Evolutionary conservation across 2,797 vertebrate genomes (phyloP).

Genomic region (Thamnophis elegans): DNA sequence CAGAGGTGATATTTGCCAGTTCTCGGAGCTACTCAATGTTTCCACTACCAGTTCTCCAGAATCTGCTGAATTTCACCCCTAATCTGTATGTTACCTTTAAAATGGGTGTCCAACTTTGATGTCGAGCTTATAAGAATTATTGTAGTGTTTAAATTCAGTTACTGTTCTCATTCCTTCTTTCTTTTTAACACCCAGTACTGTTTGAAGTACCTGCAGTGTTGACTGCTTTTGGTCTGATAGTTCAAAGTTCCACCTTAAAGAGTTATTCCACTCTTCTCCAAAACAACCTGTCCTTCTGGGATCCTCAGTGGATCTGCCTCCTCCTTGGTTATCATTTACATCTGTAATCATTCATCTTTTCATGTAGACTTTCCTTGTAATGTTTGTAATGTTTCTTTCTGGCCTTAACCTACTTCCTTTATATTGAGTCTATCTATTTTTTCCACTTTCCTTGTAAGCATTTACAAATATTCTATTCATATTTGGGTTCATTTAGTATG

Average conservation of each 20-base stretch:
- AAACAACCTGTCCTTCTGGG: background rate
- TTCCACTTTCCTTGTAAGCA: background rate
- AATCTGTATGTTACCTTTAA: background rate
- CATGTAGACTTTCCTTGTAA: background rate
- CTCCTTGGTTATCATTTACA: background rate
- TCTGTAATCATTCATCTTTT: background rate
- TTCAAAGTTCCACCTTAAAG: background rate
- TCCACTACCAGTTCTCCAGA: no score
- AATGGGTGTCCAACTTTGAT: background rate
- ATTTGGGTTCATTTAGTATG: background rate
- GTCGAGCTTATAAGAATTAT: background rate
- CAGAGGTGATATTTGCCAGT: no score
- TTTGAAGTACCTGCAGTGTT: background rate
- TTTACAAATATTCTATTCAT: background rate
- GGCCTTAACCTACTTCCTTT: background rate
- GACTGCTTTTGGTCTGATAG: background rate
- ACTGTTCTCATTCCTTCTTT: background rate
- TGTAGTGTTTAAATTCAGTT: background rate
- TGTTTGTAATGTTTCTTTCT: background rate
- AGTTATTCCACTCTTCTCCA: background rate
- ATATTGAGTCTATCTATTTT: background rate
- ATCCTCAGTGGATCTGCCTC: background rate
- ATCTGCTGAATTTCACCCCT: no score
- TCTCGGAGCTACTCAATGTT: no score
- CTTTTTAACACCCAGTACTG: background rate